These are phyloP conservation scores for Metopia argyrocephala DNA, from an alignment of 2,888 invertebrate genomes.

Conservation along the genomic window DNA sequence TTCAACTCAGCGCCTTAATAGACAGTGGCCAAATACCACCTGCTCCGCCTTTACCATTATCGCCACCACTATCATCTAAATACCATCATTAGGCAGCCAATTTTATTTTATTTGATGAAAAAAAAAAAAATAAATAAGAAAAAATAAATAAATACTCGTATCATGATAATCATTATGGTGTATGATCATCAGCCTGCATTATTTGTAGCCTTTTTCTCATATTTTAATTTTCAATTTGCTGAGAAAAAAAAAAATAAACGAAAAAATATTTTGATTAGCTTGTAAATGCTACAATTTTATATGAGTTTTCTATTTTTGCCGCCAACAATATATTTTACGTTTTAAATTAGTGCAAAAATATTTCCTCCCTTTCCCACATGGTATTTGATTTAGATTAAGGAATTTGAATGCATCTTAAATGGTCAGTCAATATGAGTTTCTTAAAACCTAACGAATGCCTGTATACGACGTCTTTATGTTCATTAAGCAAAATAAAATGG, in stretches of 20 bases:
- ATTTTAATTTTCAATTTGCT: conserved; percentile 18
- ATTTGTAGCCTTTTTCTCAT: conserved; percentile 4
- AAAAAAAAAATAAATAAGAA: background rate
- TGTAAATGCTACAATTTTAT: conserved; percentile 51
- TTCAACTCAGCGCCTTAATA: background rate
- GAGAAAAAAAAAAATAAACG: background rate
- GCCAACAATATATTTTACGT: conserved; percentile 3
- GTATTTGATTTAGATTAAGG: too few relatives aligned
- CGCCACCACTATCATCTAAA: background rate
- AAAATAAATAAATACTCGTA: background rate
- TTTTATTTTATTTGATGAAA: conserved; percentile 32
- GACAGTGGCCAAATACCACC: conserved; percentile 36
- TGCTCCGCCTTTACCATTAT: conserved; percentile 35
- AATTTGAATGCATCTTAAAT: too few relatives aligned
- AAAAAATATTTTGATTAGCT: conserved; percentile 54
- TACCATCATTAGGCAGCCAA: conserved; percentile 34
- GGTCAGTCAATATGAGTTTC: too few relatives aligned
- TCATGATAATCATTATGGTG: conserved; percentile 9
- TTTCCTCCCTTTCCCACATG: background rate
- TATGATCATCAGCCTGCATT: conserved; percentile 2
- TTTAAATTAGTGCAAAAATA: conserved; percentile 2
- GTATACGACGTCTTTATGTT: too few relatives aligned
- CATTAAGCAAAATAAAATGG: too few relatives aligned
- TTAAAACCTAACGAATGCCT: too few relatives aligned
- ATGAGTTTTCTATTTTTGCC: conserved; percentile 29